Conservation (phyloP, 2,888 invertebrate genomes). For the Drosophila lacicola region DNA sequence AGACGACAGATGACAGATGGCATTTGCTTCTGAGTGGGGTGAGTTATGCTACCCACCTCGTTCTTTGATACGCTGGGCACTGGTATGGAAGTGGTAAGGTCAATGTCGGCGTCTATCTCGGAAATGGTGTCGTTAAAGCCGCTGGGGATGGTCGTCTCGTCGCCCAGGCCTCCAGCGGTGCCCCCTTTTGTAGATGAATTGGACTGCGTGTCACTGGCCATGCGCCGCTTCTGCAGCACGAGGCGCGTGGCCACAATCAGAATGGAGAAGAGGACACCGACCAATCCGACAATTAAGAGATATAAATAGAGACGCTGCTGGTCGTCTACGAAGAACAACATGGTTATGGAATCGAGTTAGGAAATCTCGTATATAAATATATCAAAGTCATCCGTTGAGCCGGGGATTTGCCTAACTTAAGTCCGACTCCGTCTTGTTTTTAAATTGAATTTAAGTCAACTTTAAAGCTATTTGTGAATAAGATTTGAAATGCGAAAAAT, state of each 20-base stretch:
- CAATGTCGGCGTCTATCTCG: slow-evolving; percentile 91
- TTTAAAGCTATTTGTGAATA: slow-evolving; percentile 52
- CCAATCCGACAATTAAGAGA: slow-evolving; percentile 90
- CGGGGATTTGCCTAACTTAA: slow-evolving; percentile 36
- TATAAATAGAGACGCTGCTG: slow-evolving; percentile 90
- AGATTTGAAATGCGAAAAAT: slow-evolving; percentile 48
- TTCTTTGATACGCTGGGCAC: slow-evolving; percentile 86
- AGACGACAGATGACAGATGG: slow-evolving; percentile 17
- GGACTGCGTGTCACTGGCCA: slow-evolving; percentile 85
- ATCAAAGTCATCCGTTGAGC: slow-evolving; percentile 28
- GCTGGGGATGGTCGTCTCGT: slow-evolving; percentile 91
- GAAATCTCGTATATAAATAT: slow-evolving; percentile 15
- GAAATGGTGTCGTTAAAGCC: slow-evolving; percentile 94
- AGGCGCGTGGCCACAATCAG: slow-evolving; percentile 90
- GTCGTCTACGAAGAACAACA: slow-evolving; percentile 74
- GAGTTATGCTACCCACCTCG: slow-evolving; percentile 78
- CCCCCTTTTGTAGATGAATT: slow-evolving; percentile 87
- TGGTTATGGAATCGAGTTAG: neutral
- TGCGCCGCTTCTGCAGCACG: slow-evolving; percentile 88
- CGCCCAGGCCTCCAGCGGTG: slow-evolving; percentile 45
- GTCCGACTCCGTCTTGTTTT: slow-evolving; percentile 7
- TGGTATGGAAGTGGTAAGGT: slow-evolving; percentile 87
- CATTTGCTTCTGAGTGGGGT: slow-evolving; percentile 12
- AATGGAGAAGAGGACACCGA: slow-evolving; percentile 90
- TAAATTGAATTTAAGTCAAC: slow-evolving; percentile 45